Conservation (phyloP, 2,888 invertebrate genomes). For the Morinoia aosen region DNA sequence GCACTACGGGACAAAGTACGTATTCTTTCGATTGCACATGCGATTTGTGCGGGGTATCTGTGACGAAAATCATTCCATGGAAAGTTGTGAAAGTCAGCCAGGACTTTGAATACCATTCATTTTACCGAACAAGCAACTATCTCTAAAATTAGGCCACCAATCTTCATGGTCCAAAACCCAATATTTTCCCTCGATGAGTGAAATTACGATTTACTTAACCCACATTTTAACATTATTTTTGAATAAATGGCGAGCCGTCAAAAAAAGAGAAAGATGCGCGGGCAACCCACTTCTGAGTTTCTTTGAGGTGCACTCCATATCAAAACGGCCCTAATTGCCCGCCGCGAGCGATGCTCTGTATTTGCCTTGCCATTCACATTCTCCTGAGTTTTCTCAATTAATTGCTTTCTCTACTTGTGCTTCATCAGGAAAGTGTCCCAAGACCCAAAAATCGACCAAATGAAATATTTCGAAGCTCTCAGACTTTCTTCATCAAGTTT, state of each 20-base stretch:
- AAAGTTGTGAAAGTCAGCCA: too few species aligned
- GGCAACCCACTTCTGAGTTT: neutral
- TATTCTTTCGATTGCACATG: too few species aligned
- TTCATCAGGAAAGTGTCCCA: slow-evolving; percentile 16
- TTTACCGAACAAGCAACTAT: too few species aligned
- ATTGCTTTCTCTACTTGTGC: neutral
- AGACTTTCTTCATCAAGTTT: slow-evolving; percentile 27
- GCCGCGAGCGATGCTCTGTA: neutral
- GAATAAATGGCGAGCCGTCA: neutral
- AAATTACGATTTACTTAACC: neutral
- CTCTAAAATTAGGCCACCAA: too few species aligned
- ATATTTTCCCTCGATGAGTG: neutral
- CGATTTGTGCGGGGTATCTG: too few species aligned
- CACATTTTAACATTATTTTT: neutral
- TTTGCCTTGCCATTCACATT: slow-evolving; percentile 38
- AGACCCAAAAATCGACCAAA: neutral
- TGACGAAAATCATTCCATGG: too few species aligned
- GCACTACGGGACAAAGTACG: too few species aligned
- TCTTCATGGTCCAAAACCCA: neutral
- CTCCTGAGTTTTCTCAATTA: slow-evolving; percentile 5
- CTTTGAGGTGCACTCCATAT: slow-evolving; percentile 19
- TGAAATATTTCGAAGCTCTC: slow-evolving; percentile 45
- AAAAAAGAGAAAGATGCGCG: neutral
- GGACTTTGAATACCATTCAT: too few species aligned
- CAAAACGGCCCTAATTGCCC: neutral